Evolutionary conservation across 2,797 vertebrate species (phyloP).

Genomic region (Pygocentrus nattereri): DNA sequence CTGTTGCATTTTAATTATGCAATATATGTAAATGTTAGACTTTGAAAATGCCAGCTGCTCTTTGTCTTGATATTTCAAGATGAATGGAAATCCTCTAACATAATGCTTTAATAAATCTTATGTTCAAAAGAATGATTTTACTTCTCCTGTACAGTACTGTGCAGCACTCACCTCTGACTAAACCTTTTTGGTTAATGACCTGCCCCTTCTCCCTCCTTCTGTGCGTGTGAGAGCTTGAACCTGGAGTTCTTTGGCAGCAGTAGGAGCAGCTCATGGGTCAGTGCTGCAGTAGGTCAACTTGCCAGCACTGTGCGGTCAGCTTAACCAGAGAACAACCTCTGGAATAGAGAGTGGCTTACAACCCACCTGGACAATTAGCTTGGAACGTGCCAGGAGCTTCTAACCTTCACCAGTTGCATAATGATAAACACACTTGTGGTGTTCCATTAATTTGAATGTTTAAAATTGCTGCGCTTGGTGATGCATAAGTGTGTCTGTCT

Average conservation of each 20-base stretch:
- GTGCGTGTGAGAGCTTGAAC: slow-evolving; percentile 30
- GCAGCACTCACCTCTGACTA: no score
- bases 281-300: slow-evolving; percentile 64
- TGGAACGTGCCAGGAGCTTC: slow-evolving; percentile 22
- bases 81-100: no score
- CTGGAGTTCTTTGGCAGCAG: slow-evolving; percentile 36
- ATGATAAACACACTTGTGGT: background rate
- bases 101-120: no score
- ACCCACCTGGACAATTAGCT: slow-evolving; percentile 54
- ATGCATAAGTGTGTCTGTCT: background rate
- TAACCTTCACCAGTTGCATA: background rate
- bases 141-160: no score
- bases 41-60: no score
- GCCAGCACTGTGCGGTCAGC: slow-evolving; percentile 67
- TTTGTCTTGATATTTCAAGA: no score
- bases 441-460: background rate
- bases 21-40: no score
- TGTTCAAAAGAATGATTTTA: no score
- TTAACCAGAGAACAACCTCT: slow-evolving; percentile 49
- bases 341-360: slow-evolving; percentile 61
- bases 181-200: background rate
- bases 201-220: slow-evolving; percentile 13
- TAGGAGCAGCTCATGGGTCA: slow-evolving; percentile 62
- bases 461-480: background rate
- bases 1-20: no score